Evolutionary conservation across 2,888 invertebrate species (phyloP), one percentile per base, ranked within the genome.

Genomic region (Rhagonycha fulva): DNA sequence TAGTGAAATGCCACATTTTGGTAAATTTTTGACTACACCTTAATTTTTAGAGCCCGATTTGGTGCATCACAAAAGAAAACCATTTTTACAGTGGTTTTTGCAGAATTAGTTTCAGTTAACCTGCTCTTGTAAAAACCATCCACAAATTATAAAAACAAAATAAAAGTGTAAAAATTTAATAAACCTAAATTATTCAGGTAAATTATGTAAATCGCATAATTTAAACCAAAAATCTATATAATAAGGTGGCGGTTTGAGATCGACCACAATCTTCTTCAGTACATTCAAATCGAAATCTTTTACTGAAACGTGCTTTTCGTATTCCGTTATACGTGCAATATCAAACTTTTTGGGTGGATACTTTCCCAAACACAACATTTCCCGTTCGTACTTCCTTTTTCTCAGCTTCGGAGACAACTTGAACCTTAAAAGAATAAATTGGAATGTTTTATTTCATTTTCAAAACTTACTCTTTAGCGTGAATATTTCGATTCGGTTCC

Each of bases 181-280:
- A 26, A 26, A 26, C 4, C 26, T 26, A 26, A 19, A 19, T 19
- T 19, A 19, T 2, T 76, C 68, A 70, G 77, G 72, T 24, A 80
- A 61, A 74, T 83, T 75, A 66, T 82, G 82, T 67, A 78, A 71
- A 12, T 78, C 75, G 74, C 86, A 86, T 30, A 81, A 75, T 23
- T 81, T 74, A 30, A 78, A 81, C 86, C 85, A 86, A 71, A 84
- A 83, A 74, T 86, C 83, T n/a, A 82, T 79, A 69, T 83, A 83
- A 79, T 85, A 86, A 0, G 84, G 81, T 3, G 84, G 82, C 9
- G 82, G 80, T 5, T 81, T 70, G 32, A 76, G 76, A 62, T 60
- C 24, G n/a, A 70, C 23, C 12, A 10, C 14, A 5, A 75, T 70
- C 60, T 79, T 77, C 62, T 82, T 82, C n/a, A 83, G 60, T 7